Evolutionary conservation across 2,888 invertebrate genomes (phyloP), one percentile per base, ranked within the genome.

Genomic region (Erpobdella octoculata): DNA sequence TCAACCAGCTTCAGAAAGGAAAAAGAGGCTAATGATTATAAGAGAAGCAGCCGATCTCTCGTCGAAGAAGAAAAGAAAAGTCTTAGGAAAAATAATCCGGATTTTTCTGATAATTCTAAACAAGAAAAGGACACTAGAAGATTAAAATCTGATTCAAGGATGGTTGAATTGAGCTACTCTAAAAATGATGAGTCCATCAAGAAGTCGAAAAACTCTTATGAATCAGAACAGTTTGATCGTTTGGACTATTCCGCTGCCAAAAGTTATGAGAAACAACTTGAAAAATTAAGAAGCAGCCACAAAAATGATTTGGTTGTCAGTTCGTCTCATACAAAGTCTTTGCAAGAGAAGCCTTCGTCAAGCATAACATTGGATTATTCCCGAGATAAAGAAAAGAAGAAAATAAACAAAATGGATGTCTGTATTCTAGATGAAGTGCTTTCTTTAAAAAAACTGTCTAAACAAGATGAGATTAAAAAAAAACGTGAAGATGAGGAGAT

Each of bases 371-470:
- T n/a, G n/a, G n/a, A n/a, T n/a, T n/a, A n/a, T n/a, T 53, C 53
- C 8, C 53, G 53, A 15, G 28, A 15, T 5, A 12, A 28, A 28
- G 21, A 21, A 4, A 53, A 53, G 28, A 25, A 21, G 1, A 3
- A 28, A 53, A 25, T 28, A 8, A 53, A 28, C 53, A 53, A 53
- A 28, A 53, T 28, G 8, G 53, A 53, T 8, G 53, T 53, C 28
- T 53, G 53, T 15, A 53, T 53, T 28, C n/a, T 53, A 28, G 53
- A 53, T n/a, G 53, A 53, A 53, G 28, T 53, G 53, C 53, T 53
- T 53, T 53, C 53, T 1, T 21, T 25, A 25, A 28, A 28, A 6
- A 53, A 53, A 53, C 53, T 53, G 8, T 53, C 53, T 1, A 28
- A 53, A 28, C 53, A 53, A 53, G n/a, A n/a, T n/a, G n/a, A n/a